Base-by-base conservation (phyloP, 2,888 invertebrate species). In the Cephus pulcher region DNA sequence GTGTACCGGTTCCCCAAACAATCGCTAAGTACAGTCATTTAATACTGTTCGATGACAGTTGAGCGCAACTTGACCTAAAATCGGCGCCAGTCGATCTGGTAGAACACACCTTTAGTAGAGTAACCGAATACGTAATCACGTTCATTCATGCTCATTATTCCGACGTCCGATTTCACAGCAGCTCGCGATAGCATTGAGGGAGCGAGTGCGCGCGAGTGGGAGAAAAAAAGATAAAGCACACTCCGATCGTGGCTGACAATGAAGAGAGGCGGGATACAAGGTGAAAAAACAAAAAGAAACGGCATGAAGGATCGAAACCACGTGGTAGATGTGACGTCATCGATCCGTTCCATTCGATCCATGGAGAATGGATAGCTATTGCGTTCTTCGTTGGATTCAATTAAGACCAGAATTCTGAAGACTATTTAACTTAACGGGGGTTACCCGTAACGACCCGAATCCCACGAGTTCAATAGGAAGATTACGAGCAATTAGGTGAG, bases 101-200 rank as follows among this genome's bases (percentile, higher is more conserved):
- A 56, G 40, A 9, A 6, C 9, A 56, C 23, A 56, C 40, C 40
- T 56, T 12, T 56, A 15, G 32, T 32, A 71, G 32, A 71, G 71
- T 71, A 71, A 71, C 32, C 71, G 34, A 71, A 71, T 34, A 71
- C 71, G 71, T 71, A 34, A 71, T 34, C 33, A n/a, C 32, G 71
- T 71, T 71, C 71, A 71, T 71, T 71, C 71, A 71, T 71, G 32
- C 71, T 71, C 34, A 71, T 71, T 71, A 71, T 71, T 71, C 34
- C 71, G 32, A 71, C 71, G 15, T 71, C 6, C 15, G 34, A 71
- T 71, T 71, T 71, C 32, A 71, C 71, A 71, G 33, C 12, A 71
- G 33, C 71, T 23, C 12, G 71, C 32, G 33, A 71, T 6, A 71
- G 71, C 71, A 56, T 56, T 56, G 56, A 56, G 56, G 6, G 56